phyloP scores from a whole-genome alignment of 1,140 invertebrate genomes.

The Polypedilum vanderplanki region DNA sequence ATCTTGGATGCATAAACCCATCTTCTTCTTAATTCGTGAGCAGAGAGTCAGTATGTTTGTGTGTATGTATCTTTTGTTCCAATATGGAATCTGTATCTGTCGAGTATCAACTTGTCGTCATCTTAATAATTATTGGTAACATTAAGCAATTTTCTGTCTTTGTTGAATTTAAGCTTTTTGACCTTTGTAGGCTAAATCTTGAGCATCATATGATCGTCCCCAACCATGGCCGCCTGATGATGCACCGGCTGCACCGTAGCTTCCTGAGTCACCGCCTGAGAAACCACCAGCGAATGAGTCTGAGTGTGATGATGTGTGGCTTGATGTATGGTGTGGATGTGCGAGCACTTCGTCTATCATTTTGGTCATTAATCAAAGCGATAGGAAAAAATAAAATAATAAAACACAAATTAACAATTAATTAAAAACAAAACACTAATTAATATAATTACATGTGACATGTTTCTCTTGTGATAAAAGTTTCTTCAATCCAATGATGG shows the following conservation, averaged over 20 bases:
- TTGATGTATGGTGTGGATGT: constrained; percentile 67
- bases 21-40: not conserved
- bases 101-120: not conserved
- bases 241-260: constrained; percentile 45
- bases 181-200: constrained; percentile 65
- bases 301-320: constrained; percentile 50
- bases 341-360: constrained; percentile 76
- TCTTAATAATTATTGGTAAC: constrained; percentile 15
- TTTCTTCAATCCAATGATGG: constrained; percentile 76
- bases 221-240: constrained; percentile 51
- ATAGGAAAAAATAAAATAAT: no score
- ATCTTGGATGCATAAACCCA: not conserved
- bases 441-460: no score
- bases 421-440: no score
- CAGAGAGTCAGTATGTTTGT: constrained; percentile 22
- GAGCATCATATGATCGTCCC: constrained; percentile 63
- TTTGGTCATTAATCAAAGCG: no score
- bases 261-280: constrained; percentile 48
- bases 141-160: not conserved
- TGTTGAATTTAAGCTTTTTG: constrained; percentile 50
- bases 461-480: constrained; percentile 66
- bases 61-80: not conserved
- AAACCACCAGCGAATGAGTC: constrained; percentile 50
- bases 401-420: no score
- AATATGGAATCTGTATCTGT: constrained; percentile 19